Base-by-base conservation (phyloP, 2,797 vertebrate genomes). In the Sandelia bainsii region DNA sequence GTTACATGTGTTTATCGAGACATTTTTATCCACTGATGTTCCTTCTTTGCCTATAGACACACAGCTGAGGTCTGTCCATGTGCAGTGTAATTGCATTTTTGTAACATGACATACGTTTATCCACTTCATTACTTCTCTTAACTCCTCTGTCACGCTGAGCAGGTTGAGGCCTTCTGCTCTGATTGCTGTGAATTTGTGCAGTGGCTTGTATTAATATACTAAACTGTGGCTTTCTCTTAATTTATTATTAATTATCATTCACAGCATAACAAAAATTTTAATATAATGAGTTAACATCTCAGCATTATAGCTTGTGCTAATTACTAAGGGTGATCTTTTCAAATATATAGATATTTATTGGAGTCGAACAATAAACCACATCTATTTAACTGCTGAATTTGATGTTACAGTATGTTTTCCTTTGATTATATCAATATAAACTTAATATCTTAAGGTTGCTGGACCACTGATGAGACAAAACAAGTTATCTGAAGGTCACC, bases 31-130 rank as follows among this genome's bases (percentile, higher is more conserved):
- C 29, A 44, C 76, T 40, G 57, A 81, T 82, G 79, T 82, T 77
- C 72, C 64, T 29, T 56, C 73, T 73, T 64, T 49, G 59, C 62
- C 51, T 19, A 45, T 23, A 72, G 51, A 79, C 23, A 7, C 19
- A 57, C 84, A 89, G 87, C 82, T 87, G 89, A 89, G 83, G 79
- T 74, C 54, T 2, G 10, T 59, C 37, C 37, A 27, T 23, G 39
- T 64, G 37, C 14, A 16, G 20, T 6, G 8, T 4, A 23, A 19
- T 23, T 34, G 34, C 20, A 0, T 48, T 40, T 40, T 14, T n/a
- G 27, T 59, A 3, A 46, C n/a, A 46, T n/a, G 20, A 48, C 46
- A 22, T 9, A 46, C 6, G 17, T 9, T 20, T 20, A n/a, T 46
- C 17, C n/a, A 9, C 48, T n/a, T 50, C 42, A 6, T 29, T 17